Evolutionary conservation across 2,888 invertebrate genomes (phyloP).

Genomic region (Rhorus exstirpatorius): DNA sequence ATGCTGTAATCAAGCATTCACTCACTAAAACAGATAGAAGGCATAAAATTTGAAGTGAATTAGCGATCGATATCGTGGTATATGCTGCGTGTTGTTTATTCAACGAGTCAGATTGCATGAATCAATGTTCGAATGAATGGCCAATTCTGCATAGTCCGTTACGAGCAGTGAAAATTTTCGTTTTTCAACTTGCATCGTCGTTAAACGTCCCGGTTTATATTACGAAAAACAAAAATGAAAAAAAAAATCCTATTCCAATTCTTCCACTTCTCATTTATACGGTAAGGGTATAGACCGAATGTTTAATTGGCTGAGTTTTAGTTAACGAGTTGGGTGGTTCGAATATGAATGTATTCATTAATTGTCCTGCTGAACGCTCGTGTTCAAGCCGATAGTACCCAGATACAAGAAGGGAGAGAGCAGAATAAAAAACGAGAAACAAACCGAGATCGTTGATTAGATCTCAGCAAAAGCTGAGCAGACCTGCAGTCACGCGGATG

Average conservation of each 20-base stretch:
- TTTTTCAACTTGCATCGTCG: background rate
- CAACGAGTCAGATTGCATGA: conserved; percentile 29
- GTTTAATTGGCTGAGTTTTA: background rate
- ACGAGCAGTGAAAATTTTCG: conserved; percentile 6
- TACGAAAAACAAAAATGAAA: background rate
- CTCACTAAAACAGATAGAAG: background rate
- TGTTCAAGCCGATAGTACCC: background rate
- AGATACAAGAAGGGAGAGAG: too few species aligned
- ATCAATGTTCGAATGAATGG: conserved; percentile 32
- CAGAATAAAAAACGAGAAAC: too few species aligned
- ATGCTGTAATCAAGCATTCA: conserved; percentile 3
- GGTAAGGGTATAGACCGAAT: background rate
- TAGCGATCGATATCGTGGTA: conserved; percentile 25
- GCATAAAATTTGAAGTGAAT: conserved; percentile 41
- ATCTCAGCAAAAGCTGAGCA: background rate
- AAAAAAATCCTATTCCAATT: background rate
- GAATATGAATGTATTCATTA: conserved; percentile 1
- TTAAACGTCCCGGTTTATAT: background rate
- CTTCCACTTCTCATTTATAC: background rate
- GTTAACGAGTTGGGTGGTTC: background rate
- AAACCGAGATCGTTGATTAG: background rate
- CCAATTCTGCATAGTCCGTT: conserved; percentile 12
- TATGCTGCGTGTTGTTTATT: conserved; percentile 24
- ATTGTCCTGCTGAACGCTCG: background rate
- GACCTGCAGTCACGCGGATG: background rate